Base-by-base conservation (phyloP, 2,888 invertebrate genomes). In the Tridacna gigas region DNA sequence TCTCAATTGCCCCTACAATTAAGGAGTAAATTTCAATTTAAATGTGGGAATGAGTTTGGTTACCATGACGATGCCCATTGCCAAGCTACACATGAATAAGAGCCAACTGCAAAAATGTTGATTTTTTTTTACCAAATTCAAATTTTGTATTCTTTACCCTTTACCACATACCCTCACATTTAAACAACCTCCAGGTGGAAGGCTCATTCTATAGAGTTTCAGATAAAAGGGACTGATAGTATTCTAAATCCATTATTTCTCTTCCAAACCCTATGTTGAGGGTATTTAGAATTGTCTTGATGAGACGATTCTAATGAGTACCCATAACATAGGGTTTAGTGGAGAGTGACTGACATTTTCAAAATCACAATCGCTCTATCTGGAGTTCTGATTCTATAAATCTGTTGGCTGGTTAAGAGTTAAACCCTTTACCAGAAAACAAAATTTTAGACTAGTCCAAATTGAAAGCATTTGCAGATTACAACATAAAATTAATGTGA, bases 1-100 rank as follows among this genome's bases (percentile, higher is more conserved):
- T 69, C n/a, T n/a, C 47, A 69, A 20, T 71, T 48, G 20, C 22
- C 71, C 1, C n/a, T 25, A 48, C 71, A 51, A 48, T 71, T 71
- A 25, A 71, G 71, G 47, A 51, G 51, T 71, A 71, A 71, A 71
- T 71, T 51, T 71, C 71, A 51, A 71, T 71, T 71, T 71, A 71
- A 71, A 71, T 22, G 71, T 51, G 71, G 20, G n/a, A 67, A 67
- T 51, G 25, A 63, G 12, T 22, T 51, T 18, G 13, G 51, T 71
- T 71, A 25, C 71, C 51, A 71, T 71, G 71, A 71, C 71, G 51
- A 71, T 26, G 37, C 67, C 26, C 45, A 37, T 67, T 67, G 67
- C 67, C 45, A 67, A 37, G 71, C 71, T 51, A 71, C 71, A 51
- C 25, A 15, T 20, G 22, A 71, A 71, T 63, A 63, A 56, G 11